Percentiles rank a stretch among this genome's conserved stretches.
phyloP scores from a whole-genome alignment of 2,888 invertebrate species.

The Drosophila buzzatii region DNA sequence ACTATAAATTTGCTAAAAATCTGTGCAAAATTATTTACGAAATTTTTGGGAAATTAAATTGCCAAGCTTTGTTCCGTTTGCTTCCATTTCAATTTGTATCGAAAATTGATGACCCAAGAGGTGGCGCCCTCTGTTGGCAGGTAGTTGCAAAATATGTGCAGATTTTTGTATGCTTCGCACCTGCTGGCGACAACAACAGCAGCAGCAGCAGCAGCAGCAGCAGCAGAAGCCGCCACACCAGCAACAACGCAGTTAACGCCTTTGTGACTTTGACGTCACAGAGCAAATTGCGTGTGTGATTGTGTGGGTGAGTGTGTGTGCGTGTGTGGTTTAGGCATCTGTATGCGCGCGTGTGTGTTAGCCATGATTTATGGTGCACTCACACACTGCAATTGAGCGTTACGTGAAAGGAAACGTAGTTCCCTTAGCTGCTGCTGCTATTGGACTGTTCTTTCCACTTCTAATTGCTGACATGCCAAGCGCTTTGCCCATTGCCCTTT shows the following conservation, averaged over 20 bases:
- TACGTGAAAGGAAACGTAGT: constrained; percentile 36
- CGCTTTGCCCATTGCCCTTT: constrained; percentile 3
- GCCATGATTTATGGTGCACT: constrained; percentile 64
- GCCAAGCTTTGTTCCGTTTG: not conserved
- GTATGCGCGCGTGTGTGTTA: constrained; percentile 1
- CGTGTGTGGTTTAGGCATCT: constrained; percentile 1
- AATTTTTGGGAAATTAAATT: not conserved
- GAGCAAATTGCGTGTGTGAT: constrained; percentile 9
- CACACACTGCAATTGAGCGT: constrained; percentile 52
- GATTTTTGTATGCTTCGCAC: constrained; percentile 21
- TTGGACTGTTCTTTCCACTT: constrained; percentile 24
- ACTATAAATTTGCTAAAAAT: too few relatives aligned
- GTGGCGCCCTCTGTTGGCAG: constrained; percentile 25
- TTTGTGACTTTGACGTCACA: constrained; percentile 64
- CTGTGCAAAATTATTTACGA: not conserved
- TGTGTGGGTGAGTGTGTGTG: constrained; percentile 6
- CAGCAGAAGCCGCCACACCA: constrained; percentile 9
- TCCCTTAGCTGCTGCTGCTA: not conserved
- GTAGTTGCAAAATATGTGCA: not conserved
- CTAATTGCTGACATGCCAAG: constrained; percentile 49
- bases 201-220: not conserved
- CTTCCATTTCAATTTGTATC: not conserved
- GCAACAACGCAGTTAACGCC: constrained; percentile 45
- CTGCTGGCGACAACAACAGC: constrained; percentile 10
- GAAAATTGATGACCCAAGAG: constrained; percentile 40